Evolutionary conservation across 37 sponge, comb jelly and placozoan genomes (phyloP), one percentile per base, ranked within the genome.

Genomic region (Hormiphora californensis): DNA sequence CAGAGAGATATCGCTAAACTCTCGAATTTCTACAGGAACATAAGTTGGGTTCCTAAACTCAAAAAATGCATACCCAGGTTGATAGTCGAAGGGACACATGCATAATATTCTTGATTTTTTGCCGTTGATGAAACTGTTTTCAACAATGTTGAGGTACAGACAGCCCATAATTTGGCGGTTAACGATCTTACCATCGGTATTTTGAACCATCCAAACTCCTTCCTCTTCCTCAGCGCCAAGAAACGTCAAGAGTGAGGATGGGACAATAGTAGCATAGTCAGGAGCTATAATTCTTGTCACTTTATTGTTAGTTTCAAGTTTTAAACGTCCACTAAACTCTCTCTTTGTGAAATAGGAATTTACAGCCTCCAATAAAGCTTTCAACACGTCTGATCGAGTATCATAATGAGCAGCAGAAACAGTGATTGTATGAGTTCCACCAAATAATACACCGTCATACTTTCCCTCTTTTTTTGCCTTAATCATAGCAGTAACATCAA

Each of bases 61-160:
- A 3, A 4, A 32, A 35, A 33, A 65, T 5, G 68, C 21, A 65
- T 25, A 15, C 7, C 25, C 36, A 17, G 5, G 31, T 36, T 65
- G 3, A 15, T 7, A 25, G 35, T 9, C 5, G 9, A 65, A 17
- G 31, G 68, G 68, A 8, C 31, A 25, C 36, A 65, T 19, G 9
- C 38, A 31, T 19, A 65, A 28, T 25, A 65, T 17, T 27, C 68
- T 4, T 9, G 39, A 36, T 65, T 9, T 33, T 39, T 28, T 8
- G 5, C 68, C 68, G 21, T 65, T 65, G 12, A 65, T 65, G 68
- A 33, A 65, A 7, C 38, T 33, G 34, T 65, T 65, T 65, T 65
- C 19, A 32, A 31, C 36, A 36, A 65, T 65, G 38, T 65, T 65
- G 11, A 65, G 19, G 34, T 65, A 65, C 19, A 65, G 11, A 35